Evolutionary conservation across 2,888 invertebrate species (phyloP), one percentile per base, ranked within the genome.

Genomic region (Phragmatobia fuliginosa): DNA sequence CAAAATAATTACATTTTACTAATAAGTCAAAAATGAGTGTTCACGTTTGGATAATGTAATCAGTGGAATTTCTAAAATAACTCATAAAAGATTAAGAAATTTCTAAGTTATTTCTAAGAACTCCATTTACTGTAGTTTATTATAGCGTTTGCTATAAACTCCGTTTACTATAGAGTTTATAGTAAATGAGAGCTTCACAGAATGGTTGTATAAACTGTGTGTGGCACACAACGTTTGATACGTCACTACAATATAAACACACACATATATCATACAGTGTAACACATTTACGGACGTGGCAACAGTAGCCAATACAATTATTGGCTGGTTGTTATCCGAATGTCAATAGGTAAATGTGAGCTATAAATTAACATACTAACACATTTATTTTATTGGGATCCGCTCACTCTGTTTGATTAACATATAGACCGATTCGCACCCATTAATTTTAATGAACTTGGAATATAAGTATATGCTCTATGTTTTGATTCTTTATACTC

Each of bases 231-330:
- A 62, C 72, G 56, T 78, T 83, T 83, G 84, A 85, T 83, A 78
- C 77, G 79, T 73, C 74, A 76, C 77, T 74, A 83, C 82, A 82
- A 82, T 72, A 77, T 77, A 74, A 77, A 72, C 65, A 79, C 65
- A 79, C 77, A 74, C 81, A 84, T 86, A 80, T 84, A 83, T 88
- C 82, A 85, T 75, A 66, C 75, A 77, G 77, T 84, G 83, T 85
- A 86, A 85, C 83, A 87, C 80, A 84, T 87, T 84, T 83, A 88
- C 85, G 82, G 81, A 75, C 71, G 76, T 70, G 81, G 75, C 71
- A 79, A 82, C 77, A 70, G 77, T 58, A 77, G 68, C 83, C 86
- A 85, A 87, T 85, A 85, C 84, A 85, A 88, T 85, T 86, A 89
- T 87, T 85, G 81, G 82, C 70, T 73, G 65, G 76, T 66, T 81